Evolutionary conservation across 2,888 invertebrate genomes (phyloP), one percentile per base, ranked within the genome.

Genomic region (Alcis repandata): DNA sequence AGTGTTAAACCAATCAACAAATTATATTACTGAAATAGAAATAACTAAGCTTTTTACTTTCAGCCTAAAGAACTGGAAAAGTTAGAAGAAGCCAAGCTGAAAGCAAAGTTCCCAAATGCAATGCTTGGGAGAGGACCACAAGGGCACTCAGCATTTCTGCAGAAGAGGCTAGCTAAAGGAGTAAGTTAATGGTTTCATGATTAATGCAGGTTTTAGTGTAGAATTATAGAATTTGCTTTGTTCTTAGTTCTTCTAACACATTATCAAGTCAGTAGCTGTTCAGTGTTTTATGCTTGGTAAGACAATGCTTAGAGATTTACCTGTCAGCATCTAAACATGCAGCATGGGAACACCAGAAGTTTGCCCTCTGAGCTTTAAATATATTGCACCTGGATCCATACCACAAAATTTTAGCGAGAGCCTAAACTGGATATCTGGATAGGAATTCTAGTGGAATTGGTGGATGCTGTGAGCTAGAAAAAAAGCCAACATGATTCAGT

Each of bases 131-230:
- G 89, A 68, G 97, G 97, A 9, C 96, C 95, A 0, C 95, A 96
- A 49, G 98, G 98, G 6, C 98, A 98, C 88, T 98, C 98, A 2
- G 97, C 98, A 22, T 98, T 99, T 83, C 91, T 99, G 71, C 98
- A 98, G 85, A 99, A 99, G 84, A 95, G 99, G 81, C 94, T 99
- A 76, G 97, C 98, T 45, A 98, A 98, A 94, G 98, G 98, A 85
- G 98, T 98, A 93, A 94, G 95, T 90, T 71, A 53, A 38, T 8
- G 22, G 1, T 8, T 11, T 49, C 20, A 13, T 51, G 8, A 36
- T 1, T 51, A 51, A 20, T 17, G 0, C 17, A 19, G 15, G 15
- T 48, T 27, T 7, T 15, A 33, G 10, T 15, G 4, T 9, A 9
- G 32, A 1, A 8, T 22, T 7, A 2, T 46, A 20, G 11, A 46